phyloP scores from a whole-genome alignment of 2,113 vertebrate species.

The Ciconia boyciana region DNA sequence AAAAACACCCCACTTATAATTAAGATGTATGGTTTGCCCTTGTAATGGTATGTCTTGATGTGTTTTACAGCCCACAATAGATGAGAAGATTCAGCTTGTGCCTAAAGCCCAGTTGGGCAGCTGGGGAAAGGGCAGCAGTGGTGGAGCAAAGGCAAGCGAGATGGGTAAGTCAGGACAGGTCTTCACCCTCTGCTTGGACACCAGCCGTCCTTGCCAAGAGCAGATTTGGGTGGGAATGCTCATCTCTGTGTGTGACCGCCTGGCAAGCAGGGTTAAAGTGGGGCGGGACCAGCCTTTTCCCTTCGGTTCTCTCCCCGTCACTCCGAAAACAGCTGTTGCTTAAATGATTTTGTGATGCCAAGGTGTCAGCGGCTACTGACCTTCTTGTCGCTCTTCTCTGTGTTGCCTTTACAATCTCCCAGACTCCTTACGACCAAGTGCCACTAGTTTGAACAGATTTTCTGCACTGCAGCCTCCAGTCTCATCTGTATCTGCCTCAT shows the following conservation, averaged over 20 bases:
- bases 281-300: neutral
- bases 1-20: neutral
- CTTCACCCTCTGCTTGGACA: neutral
- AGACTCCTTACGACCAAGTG: slow-evolving; percentile 87
- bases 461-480: slow-evolving; percentile 90
- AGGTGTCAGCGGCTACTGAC: neutral
- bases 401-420: slow-evolving; percentile 29
- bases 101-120: slow-evolving; percentile 93
- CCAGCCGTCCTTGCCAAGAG: neutral
- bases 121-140: slow-evolving; percentile 98
- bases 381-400: neutral
- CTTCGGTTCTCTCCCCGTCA: rapidly evolving
- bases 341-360: neutral
- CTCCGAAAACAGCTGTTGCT: neutral
- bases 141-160: slow-evolving; percentile 94
- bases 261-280: too few species aligned
- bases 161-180: slow-evolving; percentile 75
- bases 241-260: neutral
- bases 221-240: neutral
- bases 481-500: slow-evolving; percentile 71
- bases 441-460: slow-evolving; percentile 91
- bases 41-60: neutral
- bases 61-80: slow-evolving; percentile 89
- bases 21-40: rapidly evolving
- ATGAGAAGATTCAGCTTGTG: slow-evolving; percentile 98